Evolutionary conservation across 2,888 invertebrate genomes (phyloP).

Genomic region (Melanchra persicariae): DNA sequence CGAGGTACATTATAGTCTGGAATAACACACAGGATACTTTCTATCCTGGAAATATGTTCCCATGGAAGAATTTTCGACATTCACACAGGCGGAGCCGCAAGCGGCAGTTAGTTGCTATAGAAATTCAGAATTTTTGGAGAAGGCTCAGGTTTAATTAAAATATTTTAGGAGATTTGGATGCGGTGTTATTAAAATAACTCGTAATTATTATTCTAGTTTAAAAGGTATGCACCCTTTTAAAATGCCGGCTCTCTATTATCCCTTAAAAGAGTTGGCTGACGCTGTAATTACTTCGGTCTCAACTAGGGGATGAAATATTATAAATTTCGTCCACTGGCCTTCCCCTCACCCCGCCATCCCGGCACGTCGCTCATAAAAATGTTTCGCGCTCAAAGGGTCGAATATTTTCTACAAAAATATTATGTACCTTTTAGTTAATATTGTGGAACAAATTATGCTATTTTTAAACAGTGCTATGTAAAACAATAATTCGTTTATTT

Average conservation of each 20-base stretch:
- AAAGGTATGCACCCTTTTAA: conserved; percentile 9
- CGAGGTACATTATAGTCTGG: no score
- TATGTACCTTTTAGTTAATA: background rate
- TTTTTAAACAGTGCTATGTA: background rate
- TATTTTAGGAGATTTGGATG: background rate
- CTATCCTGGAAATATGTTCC: no score
- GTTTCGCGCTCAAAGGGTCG: conserved; percentile 17
- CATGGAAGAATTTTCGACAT: no score
- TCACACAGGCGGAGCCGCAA: no score
- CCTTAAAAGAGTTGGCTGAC: conserved; percentile 17
- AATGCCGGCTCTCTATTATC: conserved; percentile 11
- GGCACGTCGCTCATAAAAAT: conserved; percentile 35
- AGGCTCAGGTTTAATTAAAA: background rate
- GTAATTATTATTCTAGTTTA: conserved; percentile 8
- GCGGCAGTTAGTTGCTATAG: no score
- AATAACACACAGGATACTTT: no score
- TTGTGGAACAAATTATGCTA: background rate
- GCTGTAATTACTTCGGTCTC: conserved; percentile 34
- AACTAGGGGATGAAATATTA: conserved; percentile 35
- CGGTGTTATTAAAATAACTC: background rate
- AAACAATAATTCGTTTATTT: background rate
- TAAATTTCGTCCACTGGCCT: background rate
- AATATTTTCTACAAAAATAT: conserved; percentile 29
- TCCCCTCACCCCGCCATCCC: background rate
- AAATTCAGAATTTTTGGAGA: background rate